Evolutionary conservation across 2,888 invertebrate species (phyloP), one percentile per base, ranked within the genome.

Genomic region (Drosophila siamana): DNA sequence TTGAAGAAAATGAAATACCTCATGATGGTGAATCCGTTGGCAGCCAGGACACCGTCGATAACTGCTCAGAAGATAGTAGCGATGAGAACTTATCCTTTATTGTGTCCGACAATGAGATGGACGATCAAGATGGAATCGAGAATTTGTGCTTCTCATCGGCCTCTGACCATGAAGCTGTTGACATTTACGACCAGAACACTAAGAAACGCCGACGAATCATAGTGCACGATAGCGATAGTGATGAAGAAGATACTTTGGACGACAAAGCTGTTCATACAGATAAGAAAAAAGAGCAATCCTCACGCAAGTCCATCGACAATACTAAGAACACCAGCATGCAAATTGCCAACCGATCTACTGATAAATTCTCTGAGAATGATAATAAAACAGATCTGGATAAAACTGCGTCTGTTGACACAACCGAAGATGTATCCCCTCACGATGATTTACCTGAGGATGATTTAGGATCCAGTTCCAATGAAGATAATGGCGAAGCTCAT

Each of bases 21-120:
- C 92, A 92, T 36, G 92, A 92, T 73, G 94, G 93, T 1, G 94
- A 93, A 89, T 93, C 94, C 2, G 87, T 94, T 64, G 92, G 93
- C 47, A 93, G 94, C 46, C 92, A 93, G 43, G 86, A 84, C 22
- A 92, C 93, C 1, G 89, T 92, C 65, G 93, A 93, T 0, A 93
- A 93, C 68, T 91, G 62, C 9, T 43, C 30, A 1, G 86, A 93
- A 5, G 88, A 92, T 4, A 93, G 93, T 9, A 93, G 41, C 0
- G 65, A 93, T 78, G 94, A 92, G 11, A 41, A 51, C 4, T 16
- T 72, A 76, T 94, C 94, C 0, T 94, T 94, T 82, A 81, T 94
- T 60, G 94, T 93, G 71, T 93, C 94, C 1, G 81, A 79, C 13
- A 65, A 63, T 8, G 87, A 81, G 7, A 66, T 47, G 0, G 61